These are phyloP conservation scores for Gallinago jamesoni DNA, from an alignment of 2,113 vertebrate species.

Conservation along the genomic window DNA sequence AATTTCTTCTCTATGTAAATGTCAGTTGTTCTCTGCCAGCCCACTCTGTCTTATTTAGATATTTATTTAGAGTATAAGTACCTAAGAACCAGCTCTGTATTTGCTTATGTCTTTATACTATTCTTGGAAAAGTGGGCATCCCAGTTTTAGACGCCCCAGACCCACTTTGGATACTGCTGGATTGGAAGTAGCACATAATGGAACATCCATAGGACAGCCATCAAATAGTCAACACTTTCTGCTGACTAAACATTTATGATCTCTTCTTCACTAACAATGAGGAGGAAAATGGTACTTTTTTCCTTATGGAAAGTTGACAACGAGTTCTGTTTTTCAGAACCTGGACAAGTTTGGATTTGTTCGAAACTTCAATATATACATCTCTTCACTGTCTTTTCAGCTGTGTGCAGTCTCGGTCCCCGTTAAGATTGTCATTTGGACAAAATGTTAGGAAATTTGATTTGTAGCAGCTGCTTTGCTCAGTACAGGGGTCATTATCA, in stretches of 20 bases:
- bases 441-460: neutral
- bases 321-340: neutral
- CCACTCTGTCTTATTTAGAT: slow-evolving; percentile 52
- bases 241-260: neutral
- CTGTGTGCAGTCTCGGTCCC: neutral
- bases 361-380: neutral
- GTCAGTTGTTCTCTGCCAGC: slow-evolving; percentile 17
- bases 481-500: neutral
- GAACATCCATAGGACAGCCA: neutral
- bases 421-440: neutral
- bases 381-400: neutral
- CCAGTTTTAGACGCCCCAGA: neutral
- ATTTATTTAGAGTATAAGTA: slow-evolving; percentile 26
- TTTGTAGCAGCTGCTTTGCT: neutral
- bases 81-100: neutral
- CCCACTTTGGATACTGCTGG: neutral
- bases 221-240: neutral
- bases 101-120: neutral
- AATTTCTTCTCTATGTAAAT: neutral
- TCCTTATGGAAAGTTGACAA: neutral
- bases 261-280: neutral
- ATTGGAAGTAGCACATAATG: neutral
- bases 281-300: neutral
- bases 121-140: neutral
- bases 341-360: neutral